Percentiles rank a stretch among this genome's conserved stretches.
Evolutionary conservation across 2,797 vertebrate species (phyloP).

Genomic region (Gallinago solitaria): DNA sequence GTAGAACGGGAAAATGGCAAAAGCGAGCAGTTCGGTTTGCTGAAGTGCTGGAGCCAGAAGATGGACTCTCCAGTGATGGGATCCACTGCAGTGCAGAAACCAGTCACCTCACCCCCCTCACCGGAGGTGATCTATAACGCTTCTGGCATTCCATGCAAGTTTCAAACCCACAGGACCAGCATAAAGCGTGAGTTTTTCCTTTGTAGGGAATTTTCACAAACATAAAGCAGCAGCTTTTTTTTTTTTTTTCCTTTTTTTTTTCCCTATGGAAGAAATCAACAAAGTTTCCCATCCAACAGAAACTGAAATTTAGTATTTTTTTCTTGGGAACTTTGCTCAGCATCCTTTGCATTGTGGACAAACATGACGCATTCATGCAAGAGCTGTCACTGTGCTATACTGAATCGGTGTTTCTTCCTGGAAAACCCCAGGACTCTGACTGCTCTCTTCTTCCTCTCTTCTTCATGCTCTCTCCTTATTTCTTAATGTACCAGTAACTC

Average conservation of each 20-base stretch:
- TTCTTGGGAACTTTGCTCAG: background rate
- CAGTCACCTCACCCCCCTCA: background rate
- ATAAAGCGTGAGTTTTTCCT: background rate
- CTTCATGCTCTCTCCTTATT: background rate
- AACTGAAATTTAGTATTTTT: background rate
- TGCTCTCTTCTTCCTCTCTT: background rate
- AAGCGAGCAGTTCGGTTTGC: background rate
- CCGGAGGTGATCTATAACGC: no score
- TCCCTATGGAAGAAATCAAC: background rate
- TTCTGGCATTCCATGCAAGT: background rate
- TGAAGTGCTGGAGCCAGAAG: background rate
- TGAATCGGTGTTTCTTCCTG: background rate
- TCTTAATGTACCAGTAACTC: background rate
- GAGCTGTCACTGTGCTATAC: background rate
- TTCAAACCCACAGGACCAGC: background rate
- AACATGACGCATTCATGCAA: background rate
- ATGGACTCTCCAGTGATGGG: accelerated
- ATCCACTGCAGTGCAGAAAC: background rate
- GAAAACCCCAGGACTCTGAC: background rate
- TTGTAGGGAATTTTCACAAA: background rate
- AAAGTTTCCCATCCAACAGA: background rate
- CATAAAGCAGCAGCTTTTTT: background rate
- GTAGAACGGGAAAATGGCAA: accelerated
- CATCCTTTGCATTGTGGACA: background rate
- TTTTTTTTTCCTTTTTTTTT: background rate